Percentiles rank a stretch among this genome's conserved stretches.
Evolutionary conservation across 35 echinoderm and acorn worm species (phyloP).

Genomic region (Lytechinus variegatus): DNA sequence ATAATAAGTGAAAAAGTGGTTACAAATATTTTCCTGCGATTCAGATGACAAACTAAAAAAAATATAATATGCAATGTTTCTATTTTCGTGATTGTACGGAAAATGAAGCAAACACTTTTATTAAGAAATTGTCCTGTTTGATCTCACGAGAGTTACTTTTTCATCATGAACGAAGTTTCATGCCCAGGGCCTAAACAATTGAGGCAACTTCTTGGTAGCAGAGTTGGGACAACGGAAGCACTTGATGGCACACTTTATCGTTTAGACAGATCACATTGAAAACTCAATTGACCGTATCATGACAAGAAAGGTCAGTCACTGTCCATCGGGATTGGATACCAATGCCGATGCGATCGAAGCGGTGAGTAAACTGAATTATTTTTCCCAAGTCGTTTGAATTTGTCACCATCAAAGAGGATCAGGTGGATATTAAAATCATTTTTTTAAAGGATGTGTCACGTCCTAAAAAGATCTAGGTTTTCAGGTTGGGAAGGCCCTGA

Average conservation of each 20-base stretch:
- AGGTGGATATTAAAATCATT: background rate
- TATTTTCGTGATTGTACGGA: too few species aligned
- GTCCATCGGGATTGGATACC: background rate
- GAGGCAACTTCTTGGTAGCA: background rate
- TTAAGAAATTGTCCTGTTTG: background rate
- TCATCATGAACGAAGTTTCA: background rate
- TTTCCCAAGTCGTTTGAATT: background rate
- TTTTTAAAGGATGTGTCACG: background rate
- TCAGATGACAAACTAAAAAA: too few species aligned
- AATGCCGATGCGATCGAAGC: background rate
- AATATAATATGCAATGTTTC: too few species aligned
- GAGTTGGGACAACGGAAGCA: background rate
- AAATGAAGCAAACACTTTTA: background rate
- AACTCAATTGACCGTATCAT: background rate
- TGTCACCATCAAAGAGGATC: background rate
- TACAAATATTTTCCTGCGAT: too few species aligned
- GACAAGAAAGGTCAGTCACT: background rate
- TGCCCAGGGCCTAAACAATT: background rate
- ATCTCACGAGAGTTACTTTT: background rate
- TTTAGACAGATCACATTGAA: background rate
- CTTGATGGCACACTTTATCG: background rate
- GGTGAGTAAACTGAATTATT: background rate
- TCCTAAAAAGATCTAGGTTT: constrained; percentile 10
- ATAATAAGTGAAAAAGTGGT: too few species aligned
- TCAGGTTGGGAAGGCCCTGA: background rate